Base-by-base conservation (phyloP, 2,888 invertebrate species). In the Zygaena filipendulae region DNA sequence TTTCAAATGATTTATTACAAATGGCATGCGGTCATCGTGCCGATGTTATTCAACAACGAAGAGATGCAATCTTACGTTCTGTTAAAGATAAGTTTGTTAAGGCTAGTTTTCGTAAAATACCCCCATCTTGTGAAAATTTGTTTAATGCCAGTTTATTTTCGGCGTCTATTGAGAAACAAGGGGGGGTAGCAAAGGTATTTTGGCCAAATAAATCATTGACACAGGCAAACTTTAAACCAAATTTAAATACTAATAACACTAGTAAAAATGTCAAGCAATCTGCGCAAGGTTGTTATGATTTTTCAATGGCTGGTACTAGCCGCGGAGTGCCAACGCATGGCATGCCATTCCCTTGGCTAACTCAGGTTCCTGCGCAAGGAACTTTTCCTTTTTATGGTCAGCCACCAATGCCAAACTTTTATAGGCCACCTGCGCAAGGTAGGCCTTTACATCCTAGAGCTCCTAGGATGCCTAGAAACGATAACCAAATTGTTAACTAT, bases 21-120 rank as follows among this genome's bases (percentile, higher is more conserved):
- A 27, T 35, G 19, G 8, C 27, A 7, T 35, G 29, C 9, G 36
- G 32, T 11, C 30, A 32, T 11, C 21, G 30, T 3, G 27, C 30
- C 11, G 32, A 35, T 5, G 16, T 27, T 12, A 10, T 36, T 6
- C 27, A 32, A 30, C 32, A 32, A 25, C 30, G 33, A 2, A 4
- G 33, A 2, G 30, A 33, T 16, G 20, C 22, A 6, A 10, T 36
- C 7, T 16, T 30, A 18, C 11, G 12, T 3, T 30, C 19, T 18
- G 30, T 30, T 6, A 29, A 27, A 9, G 33, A 36, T 23, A 28
- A 27, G 3, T 26, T 30, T 10, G n/a, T 28, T n/a, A 32, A 33
- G 27, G 21, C 23, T 2, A 21, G 7, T 3, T n/a, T 35, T 8
- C 24, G 32, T 5, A 35, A 24, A 14, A 29, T 35, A 7, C 29